Evolutionary conservation across 2,888 invertebrate genomes (phyloP), one percentile per base, ranked within the genome.

Genomic region (Acleris emargana): DNA sequence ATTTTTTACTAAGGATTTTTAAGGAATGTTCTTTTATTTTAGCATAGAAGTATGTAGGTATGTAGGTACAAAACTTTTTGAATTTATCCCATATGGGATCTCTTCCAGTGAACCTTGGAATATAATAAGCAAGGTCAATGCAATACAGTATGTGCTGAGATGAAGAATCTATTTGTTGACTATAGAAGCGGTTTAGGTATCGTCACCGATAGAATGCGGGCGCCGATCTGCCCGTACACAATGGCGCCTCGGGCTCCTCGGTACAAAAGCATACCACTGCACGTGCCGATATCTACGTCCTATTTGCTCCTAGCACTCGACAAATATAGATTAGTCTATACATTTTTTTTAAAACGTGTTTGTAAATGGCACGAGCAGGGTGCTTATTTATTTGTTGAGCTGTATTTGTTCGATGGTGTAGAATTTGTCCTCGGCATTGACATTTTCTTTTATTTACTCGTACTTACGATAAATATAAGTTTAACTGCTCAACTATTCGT

Each of bases 231-330:
- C 32, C 1, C 6, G 17, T 3, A 13, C 20, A 42, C 58, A 59
- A 59, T 51, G 22, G 59, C 51, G 16, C 42, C 59, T 42, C 22
- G 42, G 38, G 25, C 32, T 20, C 16, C 38, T 9, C 59, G 5
- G 6, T 22, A 59, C 59, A 59, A 59, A 59, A 28, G 51, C 51
- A 59, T 59, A 59, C 59, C 59, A n/a, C 42, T 5, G 16, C 51
- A 13, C 59, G 18, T 51, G 51, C 51, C 59, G 42, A 20, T 17
- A 25, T 42, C 17, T 6, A 16, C 25, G n/a, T 32, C 11, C 57
- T 57, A 43, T 57, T 57, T 57, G 42, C 49, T 47, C 32, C 20
- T 50, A 20, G 50, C 16, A 18, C 51, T 51, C 47, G 18, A 58
- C 58, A 49, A 32, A 47, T 47, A 58, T 49, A 51, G 20, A 58